Percentiles rank a stretch among this genome's conserved stretches.
Conservation (phyloP, 1,140 invertebrate genomes). For the Ostrea denselamellosa region DNA sequence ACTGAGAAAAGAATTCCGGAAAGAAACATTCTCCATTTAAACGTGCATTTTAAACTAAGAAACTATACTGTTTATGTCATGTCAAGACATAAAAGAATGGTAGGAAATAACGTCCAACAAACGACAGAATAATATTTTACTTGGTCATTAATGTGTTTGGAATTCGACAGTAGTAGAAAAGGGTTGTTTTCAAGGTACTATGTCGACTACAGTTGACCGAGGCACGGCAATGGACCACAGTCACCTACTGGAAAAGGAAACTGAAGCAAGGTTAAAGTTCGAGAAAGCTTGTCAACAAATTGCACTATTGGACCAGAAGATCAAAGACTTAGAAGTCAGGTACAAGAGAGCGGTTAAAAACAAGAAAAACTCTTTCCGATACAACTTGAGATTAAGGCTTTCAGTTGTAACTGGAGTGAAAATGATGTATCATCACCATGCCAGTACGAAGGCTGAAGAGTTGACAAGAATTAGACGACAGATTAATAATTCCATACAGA, state of each 20-base stretch:
- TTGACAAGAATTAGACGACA: constrained; percentile 56
- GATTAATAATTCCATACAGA: constrained; percentile 46
- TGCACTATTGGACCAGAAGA: constrained; percentile 73
- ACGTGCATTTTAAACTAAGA: too few species aligned
- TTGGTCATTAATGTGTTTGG: too few species aligned
- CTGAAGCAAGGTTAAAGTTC: constrained; percentile 72
- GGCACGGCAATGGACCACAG: constrained; percentile 61
- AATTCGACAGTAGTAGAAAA: not conserved
- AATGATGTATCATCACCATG: constrained; percentile 78
- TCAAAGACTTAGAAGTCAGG: constrained; percentile 73
- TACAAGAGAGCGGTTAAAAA: constrained; percentile 74
- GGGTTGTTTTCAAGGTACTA: not conserved
- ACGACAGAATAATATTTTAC: too few species aligned
- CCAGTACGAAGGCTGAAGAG: constrained; percentile 76
- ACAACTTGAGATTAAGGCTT: constrained; percentile 72
- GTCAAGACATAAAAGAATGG: not conserved
- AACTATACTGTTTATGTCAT: not conserved
- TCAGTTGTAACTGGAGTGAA: constrained; percentile 76
- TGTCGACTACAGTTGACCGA: constrained; percentile 46
- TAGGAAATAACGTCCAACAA: not conserved
- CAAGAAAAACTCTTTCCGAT: constrained; percentile 75
- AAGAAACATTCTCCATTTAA: too few species aligned
- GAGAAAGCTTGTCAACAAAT: constrained; percentile 76
- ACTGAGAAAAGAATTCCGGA: too few species aligned
- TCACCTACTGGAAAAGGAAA: constrained; percentile 71